phyloP scores from a whole-genome alignment of 1,140 invertebrate species.

The Paraescarpia echinospica region DNA sequence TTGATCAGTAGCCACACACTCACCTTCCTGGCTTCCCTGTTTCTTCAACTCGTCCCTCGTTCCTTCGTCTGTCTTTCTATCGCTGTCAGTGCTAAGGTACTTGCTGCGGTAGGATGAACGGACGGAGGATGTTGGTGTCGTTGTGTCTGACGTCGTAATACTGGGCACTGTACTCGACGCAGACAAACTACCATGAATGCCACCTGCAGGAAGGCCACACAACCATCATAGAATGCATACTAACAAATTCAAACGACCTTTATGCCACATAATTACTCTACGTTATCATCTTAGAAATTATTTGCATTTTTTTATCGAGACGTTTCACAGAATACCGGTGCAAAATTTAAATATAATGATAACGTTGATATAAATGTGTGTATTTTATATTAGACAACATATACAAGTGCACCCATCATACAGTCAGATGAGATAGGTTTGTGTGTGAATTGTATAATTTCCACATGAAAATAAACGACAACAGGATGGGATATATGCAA shows the following conservation, averaged over 20 bases:
- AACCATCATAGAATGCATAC: not conserved
- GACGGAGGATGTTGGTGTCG: not conserved
- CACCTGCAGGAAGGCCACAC: not conserved
- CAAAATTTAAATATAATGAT: not conserved
- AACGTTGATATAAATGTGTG: too few relatives aligned
- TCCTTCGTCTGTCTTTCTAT: slow-evolving; percentile 24
- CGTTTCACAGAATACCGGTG: not conserved
- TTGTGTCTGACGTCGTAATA: not conserved
- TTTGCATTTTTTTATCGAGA: not conserved
- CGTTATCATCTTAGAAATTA: too few relatives aligned
- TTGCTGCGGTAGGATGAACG: slow-evolving; percentile 1
- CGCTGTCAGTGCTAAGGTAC: not conserved
- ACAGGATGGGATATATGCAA: too few relatives aligned
- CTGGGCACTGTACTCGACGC: not conserved
- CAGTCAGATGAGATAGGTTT: too few relatives aligned
- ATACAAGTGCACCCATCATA: too few relatives aligned
- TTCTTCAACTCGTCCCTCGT: slow-evolving; percentile 13
- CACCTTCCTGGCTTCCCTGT: not conserved
- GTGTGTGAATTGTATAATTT: too few relatives aligned
- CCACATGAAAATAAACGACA: too few relatives aligned
- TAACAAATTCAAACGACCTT: not conserved
- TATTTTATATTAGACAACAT: too few relatives aligned
- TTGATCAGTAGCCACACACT: not conserved
- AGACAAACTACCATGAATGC: not conserved
- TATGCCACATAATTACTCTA: not conserved